Percentiles rank a stretch among this genome's conserved stretches.
Conservation (phyloP, 2,113 vertebrate species). For the Toxotes jaculatrix region DNA sequence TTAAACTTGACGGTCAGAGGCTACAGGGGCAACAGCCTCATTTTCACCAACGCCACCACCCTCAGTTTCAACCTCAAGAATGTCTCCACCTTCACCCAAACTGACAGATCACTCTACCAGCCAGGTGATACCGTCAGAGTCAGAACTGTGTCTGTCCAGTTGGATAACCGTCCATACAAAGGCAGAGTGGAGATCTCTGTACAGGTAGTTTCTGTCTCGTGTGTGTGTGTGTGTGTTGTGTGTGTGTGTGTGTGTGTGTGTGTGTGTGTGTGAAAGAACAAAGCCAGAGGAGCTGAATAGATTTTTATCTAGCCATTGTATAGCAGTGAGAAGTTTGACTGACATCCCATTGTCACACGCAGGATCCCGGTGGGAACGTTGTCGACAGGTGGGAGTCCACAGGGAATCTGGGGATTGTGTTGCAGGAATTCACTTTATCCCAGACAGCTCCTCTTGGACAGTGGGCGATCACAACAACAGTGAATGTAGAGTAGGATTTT, state of each 20-base stretch:
- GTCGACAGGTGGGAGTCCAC: conserved; percentile 85
- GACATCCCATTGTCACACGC: conserved; percentile 33
- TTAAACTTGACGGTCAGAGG: conserved; percentile 81
- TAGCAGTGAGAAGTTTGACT: conserved; percentile 13
- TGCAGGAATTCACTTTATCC: conserved; percentile 84
- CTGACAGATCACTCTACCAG: conserved; percentile 84
- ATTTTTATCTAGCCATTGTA: conserved; percentile 5
- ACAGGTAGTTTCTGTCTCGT: conserved; percentile 77
- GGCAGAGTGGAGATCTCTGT: conserved; percentile 82
- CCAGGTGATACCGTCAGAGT: conserved; percentile 85
- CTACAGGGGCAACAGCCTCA: conserved; percentile 45
- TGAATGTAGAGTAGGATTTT: conserved; percentile 77
- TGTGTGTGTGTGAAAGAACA: background rate
- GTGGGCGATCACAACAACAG: conserved; percentile 86
- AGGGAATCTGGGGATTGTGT: conserved; percentile 85
- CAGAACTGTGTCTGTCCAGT: conserved; percentile 80
- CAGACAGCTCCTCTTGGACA: conserved; percentile 83
- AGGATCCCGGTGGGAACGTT: conserved; percentile 88
- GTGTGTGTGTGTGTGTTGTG: background rate
- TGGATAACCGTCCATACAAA: conserved; percentile 86
- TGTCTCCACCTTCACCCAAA: conserved; percentile 87
- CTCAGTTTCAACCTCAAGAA: conserved; percentile 79
- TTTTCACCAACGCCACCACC: conserved; percentile 86
- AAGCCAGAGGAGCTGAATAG: background rate
- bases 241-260: background rate